A percentile compares a stretch with the other conserved stretches of the same genome.
Conservation (phyloP, 2,113 vertebrate genomes). For the Lagopus muta region DNA sequence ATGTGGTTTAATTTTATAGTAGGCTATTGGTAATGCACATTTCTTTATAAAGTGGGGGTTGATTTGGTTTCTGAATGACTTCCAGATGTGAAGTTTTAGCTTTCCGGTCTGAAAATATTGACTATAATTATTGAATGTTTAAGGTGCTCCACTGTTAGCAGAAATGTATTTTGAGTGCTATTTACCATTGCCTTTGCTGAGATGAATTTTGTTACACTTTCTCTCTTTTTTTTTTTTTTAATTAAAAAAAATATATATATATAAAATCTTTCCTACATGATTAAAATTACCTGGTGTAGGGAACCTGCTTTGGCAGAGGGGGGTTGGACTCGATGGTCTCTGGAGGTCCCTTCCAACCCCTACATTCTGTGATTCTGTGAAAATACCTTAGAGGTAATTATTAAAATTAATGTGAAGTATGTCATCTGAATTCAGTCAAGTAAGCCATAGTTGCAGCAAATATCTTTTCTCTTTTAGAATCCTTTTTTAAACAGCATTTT, state of each 20-base stretch:
- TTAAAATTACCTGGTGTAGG: background rate
- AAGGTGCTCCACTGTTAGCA: background rate
- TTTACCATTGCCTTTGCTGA: background rate
- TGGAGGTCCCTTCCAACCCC: too few species aligned
- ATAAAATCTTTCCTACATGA: background rate
- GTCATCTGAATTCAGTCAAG: background rate
- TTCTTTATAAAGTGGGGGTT: background rate
- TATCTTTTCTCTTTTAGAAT: background rate
- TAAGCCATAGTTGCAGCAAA: background rate
- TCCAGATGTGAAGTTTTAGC: background rate
- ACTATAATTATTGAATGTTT: background rate
- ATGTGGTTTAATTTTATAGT: background rate
- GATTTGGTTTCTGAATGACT: background rate
- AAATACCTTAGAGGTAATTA: background rate
- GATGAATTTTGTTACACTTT: background rate
- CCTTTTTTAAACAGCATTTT: background rate
- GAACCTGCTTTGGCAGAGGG: too few species aligned
- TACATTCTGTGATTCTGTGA: too few species aligned
- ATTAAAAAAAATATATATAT: background rate
- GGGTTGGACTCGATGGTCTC: too few species aligned
- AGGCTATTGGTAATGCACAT: background rate
- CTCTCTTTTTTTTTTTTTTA: background rate
- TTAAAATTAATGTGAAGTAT: background rate
- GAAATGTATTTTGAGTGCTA: background rate
- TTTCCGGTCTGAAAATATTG: background rate